Evolutionary conservation across 2,797 vertebrate species (phyloP), one percentile per base, ranked within the genome.

Genomic region (Oreortyx pictus): DNA sequence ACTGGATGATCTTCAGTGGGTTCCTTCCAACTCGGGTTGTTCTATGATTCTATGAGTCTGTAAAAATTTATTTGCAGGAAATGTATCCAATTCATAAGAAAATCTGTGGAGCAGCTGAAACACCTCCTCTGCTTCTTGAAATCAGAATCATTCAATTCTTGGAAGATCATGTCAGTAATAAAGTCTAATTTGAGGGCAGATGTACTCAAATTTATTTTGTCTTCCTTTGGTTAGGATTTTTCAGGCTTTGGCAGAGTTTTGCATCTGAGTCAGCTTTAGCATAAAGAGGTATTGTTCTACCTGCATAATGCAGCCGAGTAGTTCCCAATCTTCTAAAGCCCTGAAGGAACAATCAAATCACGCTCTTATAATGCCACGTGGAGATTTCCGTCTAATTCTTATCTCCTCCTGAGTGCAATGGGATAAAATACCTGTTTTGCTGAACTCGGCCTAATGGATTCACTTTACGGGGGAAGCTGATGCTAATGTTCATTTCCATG

Each of bases 401-500:
- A 84, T 89, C 68, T 93, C 88, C 91, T 91, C 25, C 70, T 64
- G 81, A 73, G 74, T 77, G 22, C 90, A 94, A 90, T 20, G 35
- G 85, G 59, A 94, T 60, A 83, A 77, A 93, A 97, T 89, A 79
- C 74, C 23, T 62, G 52, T 74, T 86, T 82, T 87, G 83, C 87
- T 90, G 83, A 95, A 90, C 79, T 89, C 6, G 4, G 50, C 85
- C 52, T 77, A 83, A 90, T 57, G 79, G 60, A 95, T 73, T 92
- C 76, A 27, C 19, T 77, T 64, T 92, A 22, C 1, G 0, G 64
- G 62, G 88, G 67, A 92, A 79, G 33, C 59, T 52, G 65, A 93
- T 19, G 67, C 66, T 86, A 75, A 68, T 29, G 2, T 50, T 77
- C 94, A 91, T 97, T 97, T 97, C 97, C 93, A 95, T 96, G 93